phyloP scores from a whole-genome alignment of 2,797 vertebrate species.

The Sebastes dallii region DNA sequence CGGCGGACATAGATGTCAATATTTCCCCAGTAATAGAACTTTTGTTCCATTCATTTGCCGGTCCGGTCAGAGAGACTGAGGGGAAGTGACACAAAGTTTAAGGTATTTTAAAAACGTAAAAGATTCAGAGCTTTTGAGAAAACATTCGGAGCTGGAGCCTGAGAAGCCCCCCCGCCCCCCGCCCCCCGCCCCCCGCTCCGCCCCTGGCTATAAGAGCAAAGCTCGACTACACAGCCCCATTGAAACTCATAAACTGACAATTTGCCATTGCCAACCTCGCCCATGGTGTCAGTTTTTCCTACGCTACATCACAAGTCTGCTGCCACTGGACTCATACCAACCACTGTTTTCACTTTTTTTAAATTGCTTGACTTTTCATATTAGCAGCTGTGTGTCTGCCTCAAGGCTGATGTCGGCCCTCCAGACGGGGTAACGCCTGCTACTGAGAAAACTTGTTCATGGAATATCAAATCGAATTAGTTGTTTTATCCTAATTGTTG shows the following conservation, averaged over 20 bases:
- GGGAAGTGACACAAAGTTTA: no score
- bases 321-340: neutral
- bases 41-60: no score
- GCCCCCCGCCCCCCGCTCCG: no score
- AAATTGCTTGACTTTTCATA: neutral
- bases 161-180: neutral
- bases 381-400: neutral
- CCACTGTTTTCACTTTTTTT: constrained; percentile 3
- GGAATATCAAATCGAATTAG: neutral
- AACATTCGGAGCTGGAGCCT: neutral
- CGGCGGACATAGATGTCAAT: no score
- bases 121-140: no score
- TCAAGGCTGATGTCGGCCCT: neutral
- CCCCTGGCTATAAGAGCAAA: neutral
- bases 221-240: neutral
- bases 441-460: neutral
- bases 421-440: neutral
- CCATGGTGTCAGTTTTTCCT: constrained; percentile 21
- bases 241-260: neutral
- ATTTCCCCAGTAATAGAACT: no score
- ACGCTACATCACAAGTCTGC: neutral
- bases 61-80: no score
- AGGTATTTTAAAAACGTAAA: no score
- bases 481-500: neutral
- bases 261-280: constrained; percentile 6